These are phyloP conservation scores for Drosophila phalerata DNA, from an alignment of 2,888 invertebrate genomes.

Conservation along the genomic window DNA sequence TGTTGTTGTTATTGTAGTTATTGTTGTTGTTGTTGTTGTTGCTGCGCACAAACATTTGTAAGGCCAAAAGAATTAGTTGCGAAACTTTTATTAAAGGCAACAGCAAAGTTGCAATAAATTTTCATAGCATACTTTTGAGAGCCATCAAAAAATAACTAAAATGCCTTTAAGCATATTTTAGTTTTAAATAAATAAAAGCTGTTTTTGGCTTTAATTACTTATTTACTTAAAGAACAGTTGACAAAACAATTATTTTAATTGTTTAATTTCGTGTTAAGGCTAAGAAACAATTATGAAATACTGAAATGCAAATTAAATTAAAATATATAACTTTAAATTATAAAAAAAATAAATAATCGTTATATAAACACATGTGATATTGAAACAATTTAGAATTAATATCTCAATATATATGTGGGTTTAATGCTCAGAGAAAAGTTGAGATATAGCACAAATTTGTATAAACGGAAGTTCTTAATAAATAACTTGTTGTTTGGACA, in stretches of 20 bases:
- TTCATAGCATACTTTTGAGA: conserved; percentile 12
- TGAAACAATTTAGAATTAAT: too few species aligned
- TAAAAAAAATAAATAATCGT: too few species aligned
- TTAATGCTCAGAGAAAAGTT: background rate
- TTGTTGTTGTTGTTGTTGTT: background rate
- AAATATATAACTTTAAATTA: too few species aligned
- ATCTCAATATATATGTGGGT: too few species aligned
- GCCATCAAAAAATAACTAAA: background rate
- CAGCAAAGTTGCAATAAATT: conserved; percentile 1
- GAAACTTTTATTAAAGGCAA: background rate
- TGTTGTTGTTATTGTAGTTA: background rate
- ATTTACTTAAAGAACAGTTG: background rate
- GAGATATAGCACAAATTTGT: conserved; percentile 31
- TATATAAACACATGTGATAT: too few species aligned
- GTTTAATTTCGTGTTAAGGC: too few species aligned
- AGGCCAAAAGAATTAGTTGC: conserved; percentile 23
- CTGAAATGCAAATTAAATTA: too few species aligned
- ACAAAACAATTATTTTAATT: too few species aligned
- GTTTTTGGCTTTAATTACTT: background rate
- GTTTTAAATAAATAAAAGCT: background rate
- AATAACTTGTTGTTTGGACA: conserved; percentile 39
- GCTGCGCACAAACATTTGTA: conserved; percentile 22
- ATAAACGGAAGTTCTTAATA: conserved; percentile 37
- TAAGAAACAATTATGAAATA: too few species aligned
- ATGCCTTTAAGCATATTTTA: background rate